Evolutionary conservation across 1,140 invertebrate genomes (phyloP), one percentile per base, ranked within the genome.

Genomic region (Capitella teleta): DNA sequence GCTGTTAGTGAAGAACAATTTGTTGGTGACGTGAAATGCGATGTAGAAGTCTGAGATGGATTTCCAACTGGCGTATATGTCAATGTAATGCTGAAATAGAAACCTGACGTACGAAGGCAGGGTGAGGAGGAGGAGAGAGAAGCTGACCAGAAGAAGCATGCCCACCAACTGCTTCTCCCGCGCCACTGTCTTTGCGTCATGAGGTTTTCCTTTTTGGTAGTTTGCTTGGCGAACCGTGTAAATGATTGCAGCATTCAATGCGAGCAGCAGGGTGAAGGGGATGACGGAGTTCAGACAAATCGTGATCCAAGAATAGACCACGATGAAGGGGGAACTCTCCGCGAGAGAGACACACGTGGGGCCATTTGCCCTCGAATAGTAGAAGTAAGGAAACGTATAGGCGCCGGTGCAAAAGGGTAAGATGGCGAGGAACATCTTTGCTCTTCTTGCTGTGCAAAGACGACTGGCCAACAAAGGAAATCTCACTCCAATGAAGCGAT

Each of bases 61-160:
- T 24, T 40, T 24, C 25, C 19, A 24, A 8, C 19, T 40, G 21
- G 43, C 3, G 0, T 26, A 18, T 21, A 45, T 19, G 0, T 24
- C 1, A 45, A 45, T 26, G 5, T 21, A 18, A 25, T 21, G 21
- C 21, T 10, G 14, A 26, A 26, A 19, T 6, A 45, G 23, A 26
- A 28, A 19, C 1, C 43, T 16, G 8, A 45, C 28, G 43, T 25
- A 45, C 43, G 16, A 25, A 3, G 23, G 43, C 6, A 26, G 21
- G 43, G 18, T 45, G 28, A 26, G 43, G 19, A 28, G 2, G 21
- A 45, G 43, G 43, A 45, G 28, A 16, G 26, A 25, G 43, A 45
- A 45, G 43, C 23, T 45, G 23, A 45, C 43, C 8, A 45, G 43
- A 12, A 45, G 43, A 24, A 45, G 43, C 43, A 45, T 40, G n/a